These are phyloP conservation scores for Jaculus jaculus DNA, from an alignment of 2,113 vertebrate species.

Conservation along the genomic window DNA sequence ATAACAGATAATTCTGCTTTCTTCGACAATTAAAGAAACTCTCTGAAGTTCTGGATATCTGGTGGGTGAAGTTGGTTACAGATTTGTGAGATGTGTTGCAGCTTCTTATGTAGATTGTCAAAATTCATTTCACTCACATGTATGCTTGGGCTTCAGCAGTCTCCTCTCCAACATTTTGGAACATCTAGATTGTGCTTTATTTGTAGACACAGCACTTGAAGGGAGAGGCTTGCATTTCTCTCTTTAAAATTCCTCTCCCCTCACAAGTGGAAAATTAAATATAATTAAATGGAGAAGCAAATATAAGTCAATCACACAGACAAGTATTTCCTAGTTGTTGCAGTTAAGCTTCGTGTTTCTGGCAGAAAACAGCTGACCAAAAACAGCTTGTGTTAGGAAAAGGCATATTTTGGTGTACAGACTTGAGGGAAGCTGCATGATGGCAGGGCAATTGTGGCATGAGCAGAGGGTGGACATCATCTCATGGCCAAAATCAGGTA, in stretches of 20 bases:
- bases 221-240: too few species aligned
- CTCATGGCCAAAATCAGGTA: too few species aligned
- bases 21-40: background rate
- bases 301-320: background rate
- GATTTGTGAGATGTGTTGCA: background rate
- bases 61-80: constrained; percentile 40
- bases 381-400: too few species aligned
- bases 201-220: background rate
- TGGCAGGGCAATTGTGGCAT: too few species aligned
- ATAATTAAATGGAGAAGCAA: background rate
- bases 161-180: background rate
- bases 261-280: too few species aligned
- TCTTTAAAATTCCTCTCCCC: too few species aligned
- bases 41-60: constrained; percentile 48
- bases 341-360: too few species aligned
- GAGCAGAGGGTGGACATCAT: too few species aligned
- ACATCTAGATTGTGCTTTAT: background rate
- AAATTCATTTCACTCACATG: constrained; percentile 39
- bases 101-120: too few species aligned
- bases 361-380: too few species aligned
- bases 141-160: background rate
- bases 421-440: too few species aligned
- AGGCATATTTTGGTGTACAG: too few species aligned
- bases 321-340: background rate
- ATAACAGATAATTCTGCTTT: background rate